phyloP scores from a whole-genome alignment of 2,797 vertebrate genomes.

The Ceryle rudis region DNA sequence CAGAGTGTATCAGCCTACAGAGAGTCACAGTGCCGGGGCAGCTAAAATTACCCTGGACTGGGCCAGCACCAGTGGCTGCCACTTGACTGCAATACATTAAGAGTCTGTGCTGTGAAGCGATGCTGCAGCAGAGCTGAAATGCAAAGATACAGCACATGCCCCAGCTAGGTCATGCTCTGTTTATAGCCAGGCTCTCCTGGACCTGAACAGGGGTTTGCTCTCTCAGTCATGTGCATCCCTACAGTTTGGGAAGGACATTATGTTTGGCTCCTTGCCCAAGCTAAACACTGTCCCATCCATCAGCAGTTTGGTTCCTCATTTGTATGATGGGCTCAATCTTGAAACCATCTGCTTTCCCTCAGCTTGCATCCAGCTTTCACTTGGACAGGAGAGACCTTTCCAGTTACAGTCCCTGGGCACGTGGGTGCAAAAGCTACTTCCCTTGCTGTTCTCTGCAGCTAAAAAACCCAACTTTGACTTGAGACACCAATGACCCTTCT shows the following conservation, averaged over 20 bases:
- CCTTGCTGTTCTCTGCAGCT: background rate
- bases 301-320: constrained; percentile 36
- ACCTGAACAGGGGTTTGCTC: background rate
- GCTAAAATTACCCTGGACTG: background rate
- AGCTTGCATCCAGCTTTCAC: constrained; percentile 34
- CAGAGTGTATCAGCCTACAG: background rate
- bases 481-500: background rate
- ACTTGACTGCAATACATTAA: too few species aligned
- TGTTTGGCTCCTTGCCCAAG: background rate
- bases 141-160: rapidly evolving
- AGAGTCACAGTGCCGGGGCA: background rate
- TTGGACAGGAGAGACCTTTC: background rate
- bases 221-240: background rate
- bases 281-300: constrained; percentile 28
- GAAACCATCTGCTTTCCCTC: constrained; percentile 62
- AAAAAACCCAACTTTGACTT: background rate
- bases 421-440: background rate
- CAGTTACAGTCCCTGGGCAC: background rate
- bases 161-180: background rate
- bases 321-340: background rate
- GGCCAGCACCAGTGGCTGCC: background rate
- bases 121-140: background rate
- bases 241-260: background rate
- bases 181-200: background rate
- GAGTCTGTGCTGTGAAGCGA: rapidly evolving